Conservation (phyloP, 2,797 vertebrate species). For the Lacerta bilineata region DNA sequence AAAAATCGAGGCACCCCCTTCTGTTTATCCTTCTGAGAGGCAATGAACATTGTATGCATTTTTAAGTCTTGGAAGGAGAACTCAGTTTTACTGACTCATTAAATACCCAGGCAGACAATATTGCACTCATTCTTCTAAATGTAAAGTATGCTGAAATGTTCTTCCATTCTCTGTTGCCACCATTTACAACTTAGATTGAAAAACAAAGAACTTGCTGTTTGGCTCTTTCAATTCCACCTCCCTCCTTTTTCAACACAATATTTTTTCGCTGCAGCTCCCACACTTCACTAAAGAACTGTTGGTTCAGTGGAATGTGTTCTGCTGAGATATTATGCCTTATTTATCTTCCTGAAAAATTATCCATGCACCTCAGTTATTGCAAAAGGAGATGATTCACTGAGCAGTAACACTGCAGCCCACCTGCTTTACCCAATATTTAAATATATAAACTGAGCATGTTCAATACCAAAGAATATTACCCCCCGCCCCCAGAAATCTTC, state of each 20-base stretch:
- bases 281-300: slow-evolving; percentile 21
- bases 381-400: slow-evolving; percentile 33
- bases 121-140: background rate
- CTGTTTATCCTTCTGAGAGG: background rate
- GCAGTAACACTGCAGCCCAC: background rate
- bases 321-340: slow-evolving; percentile 1
- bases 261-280: slow-evolving; percentile 9
- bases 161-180: background rate
- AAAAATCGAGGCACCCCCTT: background rate
- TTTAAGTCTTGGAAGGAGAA: slow-evolving; percentile 2
- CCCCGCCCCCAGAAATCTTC: too few species aligned
- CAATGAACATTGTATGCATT: background rate
- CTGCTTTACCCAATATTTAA: background rate
- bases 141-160: slow-evolving; percentile 18
- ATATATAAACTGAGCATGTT: slow-evolving; percentile 7
- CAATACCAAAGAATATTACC: background rate
- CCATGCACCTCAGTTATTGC: background rate
- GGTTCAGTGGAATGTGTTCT: slow-evolving; percentile 2
- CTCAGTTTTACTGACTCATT: slow-evolving; percentile 22
- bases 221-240: background rate
- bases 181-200: slow-evolving; percentile 25
- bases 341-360: slow-evolving; percentile 35
- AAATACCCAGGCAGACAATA: slow-evolving; percentile 13
- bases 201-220: background rate
- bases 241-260: background rate